phyloP scores from a whole-genome alignment of 1,140 invertebrate species.

The Laupala kohalensis region DNA sequence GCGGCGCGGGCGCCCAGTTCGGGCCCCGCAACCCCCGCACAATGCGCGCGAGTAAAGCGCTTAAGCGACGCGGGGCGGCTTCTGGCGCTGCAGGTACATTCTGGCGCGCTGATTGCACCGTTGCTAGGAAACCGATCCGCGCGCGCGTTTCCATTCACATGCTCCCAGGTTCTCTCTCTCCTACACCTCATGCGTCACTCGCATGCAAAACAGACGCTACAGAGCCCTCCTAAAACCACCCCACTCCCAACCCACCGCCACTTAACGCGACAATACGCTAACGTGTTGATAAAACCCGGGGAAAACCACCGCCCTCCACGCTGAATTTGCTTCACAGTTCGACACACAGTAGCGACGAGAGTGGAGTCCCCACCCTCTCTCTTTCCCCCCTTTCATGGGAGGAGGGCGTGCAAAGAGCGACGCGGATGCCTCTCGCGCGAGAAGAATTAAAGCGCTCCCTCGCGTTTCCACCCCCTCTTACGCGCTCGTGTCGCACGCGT shows the following conservation, averaged over 20 bases:
- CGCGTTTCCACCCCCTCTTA: too few species aligned
- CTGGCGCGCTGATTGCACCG: not conserved
- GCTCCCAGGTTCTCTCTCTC: not conserved
- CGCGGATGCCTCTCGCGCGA: not conserved
- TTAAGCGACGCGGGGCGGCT: too few species aligned
- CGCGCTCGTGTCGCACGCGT: too few species aligned
- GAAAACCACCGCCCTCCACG: not conserved
- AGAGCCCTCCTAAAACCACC: not conserved
- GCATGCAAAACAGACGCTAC: not conserved
- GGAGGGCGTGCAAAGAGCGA: not conserved
- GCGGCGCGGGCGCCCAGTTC: not conserved
- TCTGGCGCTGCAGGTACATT: not conserved
- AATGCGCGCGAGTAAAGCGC: not conserved
- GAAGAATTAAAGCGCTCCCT: not conserved
- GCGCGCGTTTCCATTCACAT: not conserved
- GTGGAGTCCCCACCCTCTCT: too few species aligned
- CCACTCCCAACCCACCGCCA: not conserved
- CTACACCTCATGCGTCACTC: not conserved
- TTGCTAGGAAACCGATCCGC: not conserved
- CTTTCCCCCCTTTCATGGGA: too few species aligned
- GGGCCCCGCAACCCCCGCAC: not conserved
- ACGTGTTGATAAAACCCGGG: not conserved
- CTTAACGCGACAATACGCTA: not conserved
- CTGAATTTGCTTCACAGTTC: not conserved
- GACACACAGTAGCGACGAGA: not conserved